phyloP scores from a whole-genome alignment of 2,797 vertebrate genomes.

The Discoglossus pictus region DNA sequence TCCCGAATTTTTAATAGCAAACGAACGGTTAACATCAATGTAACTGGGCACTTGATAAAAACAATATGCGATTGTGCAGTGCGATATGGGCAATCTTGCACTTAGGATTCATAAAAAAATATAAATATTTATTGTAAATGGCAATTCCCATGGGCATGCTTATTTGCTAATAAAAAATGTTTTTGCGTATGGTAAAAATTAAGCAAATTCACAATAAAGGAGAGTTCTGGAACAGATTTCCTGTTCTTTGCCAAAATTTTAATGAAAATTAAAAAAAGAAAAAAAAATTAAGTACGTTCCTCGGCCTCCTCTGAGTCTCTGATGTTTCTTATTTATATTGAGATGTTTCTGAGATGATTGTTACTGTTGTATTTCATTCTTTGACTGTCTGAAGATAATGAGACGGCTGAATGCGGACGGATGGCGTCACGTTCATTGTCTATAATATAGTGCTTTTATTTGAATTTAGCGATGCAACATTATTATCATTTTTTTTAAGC shows the following conservation, averaged over 20 bases:
- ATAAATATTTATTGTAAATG: too few relatives aligned
- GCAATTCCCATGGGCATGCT: too few relatives aligned
- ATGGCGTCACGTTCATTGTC: constrained; percentile 47
- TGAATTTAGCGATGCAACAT: constrained; percentile 34
- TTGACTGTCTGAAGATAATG: constrained; percentile 80
- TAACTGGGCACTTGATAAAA: constrained; percentile 1
- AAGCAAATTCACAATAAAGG: too few relatives aligned
- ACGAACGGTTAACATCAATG: constrained; percentile 18
- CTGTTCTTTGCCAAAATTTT: too few relatives aligned
- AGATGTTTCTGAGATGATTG: constrained; percentile 63
- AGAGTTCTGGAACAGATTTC: too few relatives aligned
- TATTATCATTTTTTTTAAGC: constrained; percentile 68
- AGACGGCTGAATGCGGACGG: constrained; percentile 71
- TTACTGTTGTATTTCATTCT: constrained; percentile 68
- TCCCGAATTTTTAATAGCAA: too few relatives aligned
- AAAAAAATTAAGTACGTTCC: too few relatives aligned
- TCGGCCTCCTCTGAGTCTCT: too few relatives aligned
- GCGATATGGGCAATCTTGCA: constrained; percentile 11
- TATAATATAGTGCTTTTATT: constrained; percentile 22
- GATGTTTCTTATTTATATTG: constrained; percentile 43
- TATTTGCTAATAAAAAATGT: too few relatives aligned
- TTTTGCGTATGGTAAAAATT: too few relatives aligned
- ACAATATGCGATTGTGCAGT: constrained; percentile 1
- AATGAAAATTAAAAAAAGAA: too few relatives aligned
- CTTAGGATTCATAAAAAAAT: constrained; percentile 19